Evolutionary conservation across 2,888 invertebrate genomes (phyloP).

Genomic region (Lycia hirtaria): DNA sequence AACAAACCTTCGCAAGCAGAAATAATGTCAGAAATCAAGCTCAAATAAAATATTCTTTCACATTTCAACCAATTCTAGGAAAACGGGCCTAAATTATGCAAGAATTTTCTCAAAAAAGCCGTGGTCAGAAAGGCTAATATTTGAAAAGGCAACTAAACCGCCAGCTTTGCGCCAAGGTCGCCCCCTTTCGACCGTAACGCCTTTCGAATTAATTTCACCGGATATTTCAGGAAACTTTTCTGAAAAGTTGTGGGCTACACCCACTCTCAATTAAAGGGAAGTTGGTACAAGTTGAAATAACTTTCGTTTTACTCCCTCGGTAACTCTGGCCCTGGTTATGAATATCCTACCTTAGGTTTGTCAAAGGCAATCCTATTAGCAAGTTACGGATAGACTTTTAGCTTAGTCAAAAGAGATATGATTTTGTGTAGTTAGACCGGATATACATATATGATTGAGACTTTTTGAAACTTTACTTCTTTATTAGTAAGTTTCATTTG

Average conservation of each 20-base stretch:
- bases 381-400: conserved; percentile 29
- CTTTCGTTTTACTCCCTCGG: conserved; percentile 40
- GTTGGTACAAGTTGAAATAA: conserved; percentile 35
- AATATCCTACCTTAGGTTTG: conserved; percentile 32
- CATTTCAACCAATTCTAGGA: neutral
- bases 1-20: neutral
- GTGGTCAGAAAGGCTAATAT: conserved; percentile 23
- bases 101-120: conserved; percentile 1
- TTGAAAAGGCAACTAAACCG: conserved; percentile 20
- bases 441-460: too few relatives aligned
- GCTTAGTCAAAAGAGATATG: conserved; percentile 8
- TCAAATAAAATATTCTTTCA: neutral
- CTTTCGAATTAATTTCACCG: conserved; percentile 40
- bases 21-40: neutral
- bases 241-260: conserved; percentile 29
- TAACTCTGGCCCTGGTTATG: conserved; percentile 28
- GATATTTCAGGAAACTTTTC: conserved; percentile 36
- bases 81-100: conserved; percentile 1
- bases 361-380: conserved; percentile 42
- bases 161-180: conserved; percentile 15
- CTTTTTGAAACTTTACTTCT: too few relatives aligned
- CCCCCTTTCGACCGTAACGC: conserved; percentile 18
- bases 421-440: neutral
- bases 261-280: conserved; percentile 42
- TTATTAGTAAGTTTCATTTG: too few relatives aligned